Evolutionary conservation across 92 coral and sea anemone genomes (phyloP), one percentile per base, ranked within the genome.

Genomic region (Muricea muricata): DNA sequence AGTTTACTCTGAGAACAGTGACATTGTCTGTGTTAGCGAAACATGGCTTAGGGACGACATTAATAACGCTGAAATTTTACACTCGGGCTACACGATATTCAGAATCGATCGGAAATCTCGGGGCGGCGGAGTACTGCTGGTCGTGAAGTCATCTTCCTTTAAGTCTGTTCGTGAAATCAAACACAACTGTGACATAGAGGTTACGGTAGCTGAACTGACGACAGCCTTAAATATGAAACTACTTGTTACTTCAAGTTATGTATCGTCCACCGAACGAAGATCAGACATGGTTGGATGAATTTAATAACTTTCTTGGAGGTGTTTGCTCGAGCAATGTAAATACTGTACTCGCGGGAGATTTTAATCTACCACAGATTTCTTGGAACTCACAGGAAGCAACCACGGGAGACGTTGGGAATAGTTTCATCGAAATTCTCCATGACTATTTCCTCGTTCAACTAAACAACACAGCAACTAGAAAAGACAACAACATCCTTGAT

Each of bases 11-110:
- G 84, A 77, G 39, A 50, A 85, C 77, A 32, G 85, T 29, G 84
- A 85, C 40, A 58, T 85, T 39, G 63, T 85, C 23, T 77, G 85
- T 65, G 88, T 84, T 8, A 84, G 58, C 39, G 88, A 84, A 34
- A 84, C 88, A 2, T 84, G 88, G 88, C 73, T 85, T 15, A 66
- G 70, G 45, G 65, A 85, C 15, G 77, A 39, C 74, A 30, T 25
- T 39, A 46, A 18, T 18, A 39, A 67, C 41, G 30, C 24, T 12
- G 74, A 67, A 67, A 67, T 67, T 39, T 39, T 67, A 48, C 75
- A 85, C 67, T 46, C 55, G 18, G 79, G 89, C 28, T 85, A 56
- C 56, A 33, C 75, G 17, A 84, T 84, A 80, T 84, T 48, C 83
- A 84, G 56, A 18, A 48, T 7, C 7, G 56, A 48, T 48, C 56